A percentile compares a stretch with the other conserved stretches of the same genome.
These are phyloP conservation scores for Neoascia interrupta DNA, from an alignment of 2,888 invertebrate species.

Conservation along the genomic window DNA sequence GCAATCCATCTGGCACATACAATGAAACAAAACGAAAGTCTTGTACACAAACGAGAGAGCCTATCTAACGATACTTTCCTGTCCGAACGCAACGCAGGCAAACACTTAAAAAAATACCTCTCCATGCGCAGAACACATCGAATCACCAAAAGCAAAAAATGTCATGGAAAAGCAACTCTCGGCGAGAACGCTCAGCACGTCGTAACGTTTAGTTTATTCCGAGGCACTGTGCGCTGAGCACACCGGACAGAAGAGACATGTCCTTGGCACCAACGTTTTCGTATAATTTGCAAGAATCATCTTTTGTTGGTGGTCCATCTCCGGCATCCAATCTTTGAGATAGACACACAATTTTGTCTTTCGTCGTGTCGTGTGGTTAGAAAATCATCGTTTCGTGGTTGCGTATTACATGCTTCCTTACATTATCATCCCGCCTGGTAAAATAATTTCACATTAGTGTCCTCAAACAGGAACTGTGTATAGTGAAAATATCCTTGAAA, in stretches of 20 bases:
- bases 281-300: slow-evolving; percentile 52
- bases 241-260: slow-evolving; percentile 13
- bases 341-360: slow-evolving; percentile 20
- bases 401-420: background rate
- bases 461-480: slow-evolving; percentile 21
- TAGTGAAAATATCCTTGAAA: slow-evolving; percentile 52
- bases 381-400: no score
- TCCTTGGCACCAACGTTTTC: slow-evolving; percentile 26
- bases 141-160: slow-evolving; percentile 26
- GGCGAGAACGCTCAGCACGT: slow-evolving; percentile 25
- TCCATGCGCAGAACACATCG: slow-evolving; percentile 56
- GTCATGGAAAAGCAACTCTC: slow-evolving; percentile 53
- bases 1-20: slow-evolving; percentile 41
- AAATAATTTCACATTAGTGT: slow-evolving; percentile 20
- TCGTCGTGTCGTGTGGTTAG: slow-evolving; percentile 13
- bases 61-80: background rate
- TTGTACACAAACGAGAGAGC: slow-evolving; percentile 16
- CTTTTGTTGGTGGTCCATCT: slow-evolving; percentile 33
- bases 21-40: slow-evolving; percentile 14
- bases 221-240: slow-evolving; percentile 45
- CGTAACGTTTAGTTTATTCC: slow-evolving; percentile 45
- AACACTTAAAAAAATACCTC: slow-evolving; percentile 12
- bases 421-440: background rate
- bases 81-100: slow-evolving; percentile 9
- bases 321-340: slow-evolving; percentile 20